phyloP scores from a whole-genome alignment of 2,113 vertebrate genomes.

The Catagonus wagneri region DNA sequence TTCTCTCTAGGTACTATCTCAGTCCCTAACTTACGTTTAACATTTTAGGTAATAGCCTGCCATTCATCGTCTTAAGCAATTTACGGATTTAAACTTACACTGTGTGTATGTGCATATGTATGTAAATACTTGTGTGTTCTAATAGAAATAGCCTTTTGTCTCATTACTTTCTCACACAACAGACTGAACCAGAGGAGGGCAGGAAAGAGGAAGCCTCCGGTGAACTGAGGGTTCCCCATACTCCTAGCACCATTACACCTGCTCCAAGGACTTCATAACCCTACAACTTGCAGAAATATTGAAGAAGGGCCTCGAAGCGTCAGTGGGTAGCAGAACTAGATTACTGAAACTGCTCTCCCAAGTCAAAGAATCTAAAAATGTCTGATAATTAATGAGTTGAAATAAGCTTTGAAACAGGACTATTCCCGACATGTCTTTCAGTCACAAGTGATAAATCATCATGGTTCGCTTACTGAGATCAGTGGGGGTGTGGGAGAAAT shows the following conservation, averaged over 20 bases:
- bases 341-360: constrained; percentile 39
- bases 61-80: neutral
- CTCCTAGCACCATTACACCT: neutral
- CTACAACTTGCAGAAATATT: neutral
- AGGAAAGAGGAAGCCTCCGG: neutral
- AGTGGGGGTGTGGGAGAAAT: neutral
- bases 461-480: neutral
- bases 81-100: constrained; percentile 45
- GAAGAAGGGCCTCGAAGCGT: neutral
- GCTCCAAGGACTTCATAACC: neutral
- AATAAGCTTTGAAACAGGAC: constrained; percentile 45
- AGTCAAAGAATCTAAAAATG: constrained; percentile 18
- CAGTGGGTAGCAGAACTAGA: neutral
- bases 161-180: constrained; percentile 16
- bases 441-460: constrained; percentile 22
- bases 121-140: constrained; percentile 14
- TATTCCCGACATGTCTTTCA: constrained; percentile 55
- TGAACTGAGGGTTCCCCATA: neutral
- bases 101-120: neutral
- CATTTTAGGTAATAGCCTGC: constrained; percentile 68
- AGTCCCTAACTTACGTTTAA: constrained; percentile 59
- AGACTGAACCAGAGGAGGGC: neutral
- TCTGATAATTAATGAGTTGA: constrained; percentile 64
- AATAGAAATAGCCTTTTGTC: constrained; percentile 25
- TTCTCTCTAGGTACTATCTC: constrained; percentile 52